A percentile compares a stretch with the other conserved stretches of the same genome.
Conservation (phyloP, 2,888 invertebrate species). For the Lissocephala sabroskyi region DNA sequence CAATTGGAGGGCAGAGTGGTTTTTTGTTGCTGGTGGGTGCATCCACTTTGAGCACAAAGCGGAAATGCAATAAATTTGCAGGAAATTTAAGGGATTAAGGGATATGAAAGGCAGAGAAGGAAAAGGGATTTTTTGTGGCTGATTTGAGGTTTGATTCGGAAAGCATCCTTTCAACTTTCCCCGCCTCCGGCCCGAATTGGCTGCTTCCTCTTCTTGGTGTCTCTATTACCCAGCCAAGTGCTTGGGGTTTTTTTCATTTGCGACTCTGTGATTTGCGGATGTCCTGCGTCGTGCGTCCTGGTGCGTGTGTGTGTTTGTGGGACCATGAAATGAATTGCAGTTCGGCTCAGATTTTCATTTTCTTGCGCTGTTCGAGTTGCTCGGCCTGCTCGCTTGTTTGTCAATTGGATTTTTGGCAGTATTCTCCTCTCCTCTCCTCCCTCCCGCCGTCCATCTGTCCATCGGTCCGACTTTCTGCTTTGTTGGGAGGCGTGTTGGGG, state of each 20-base stretch:
- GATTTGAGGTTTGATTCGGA: constrained; percentile 41
- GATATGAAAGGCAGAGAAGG: constrained; percentile 20
- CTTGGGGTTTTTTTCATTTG: neutral
- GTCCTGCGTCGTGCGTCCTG: too few relatives aligned
- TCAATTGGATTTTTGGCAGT: constrained; percentile 32
- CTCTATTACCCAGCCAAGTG: too few relatives aligned
- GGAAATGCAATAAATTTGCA: constrained; percentile 43
- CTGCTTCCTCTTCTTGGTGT: too few relatives aligned
- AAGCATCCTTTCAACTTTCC: too few relatives aligned
- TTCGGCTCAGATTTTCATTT: constrained; percentile 18
- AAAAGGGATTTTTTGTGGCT: constrained; percentile 22
- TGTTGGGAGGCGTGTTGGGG: constrained; percentile 15
- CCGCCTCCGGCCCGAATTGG: too few relatives aligned
- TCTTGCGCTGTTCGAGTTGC: constrained; percentile 16
- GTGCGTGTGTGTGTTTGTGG: constrained; percentile 1
- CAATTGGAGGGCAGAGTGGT: neutral
- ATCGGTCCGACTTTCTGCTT: too few relatives aligned
- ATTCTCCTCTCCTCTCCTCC: constrained; percentile 2
- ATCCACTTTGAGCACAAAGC: constrained; percentile 10
- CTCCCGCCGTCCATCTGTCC: too few relatives aligned
- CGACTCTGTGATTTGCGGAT: too few relatives aligned
- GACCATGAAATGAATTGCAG: constrained; percentile 13
- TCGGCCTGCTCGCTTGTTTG: constrained; percentile 28
- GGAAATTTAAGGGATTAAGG: constrained; percentile 37
- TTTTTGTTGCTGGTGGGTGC: neutral